Evolutionary conservation across 2,113 vertebrate species (phyloP), one percentile per base, ranked within the genome.

Genomic region (Macquaria australasica): DNA sequence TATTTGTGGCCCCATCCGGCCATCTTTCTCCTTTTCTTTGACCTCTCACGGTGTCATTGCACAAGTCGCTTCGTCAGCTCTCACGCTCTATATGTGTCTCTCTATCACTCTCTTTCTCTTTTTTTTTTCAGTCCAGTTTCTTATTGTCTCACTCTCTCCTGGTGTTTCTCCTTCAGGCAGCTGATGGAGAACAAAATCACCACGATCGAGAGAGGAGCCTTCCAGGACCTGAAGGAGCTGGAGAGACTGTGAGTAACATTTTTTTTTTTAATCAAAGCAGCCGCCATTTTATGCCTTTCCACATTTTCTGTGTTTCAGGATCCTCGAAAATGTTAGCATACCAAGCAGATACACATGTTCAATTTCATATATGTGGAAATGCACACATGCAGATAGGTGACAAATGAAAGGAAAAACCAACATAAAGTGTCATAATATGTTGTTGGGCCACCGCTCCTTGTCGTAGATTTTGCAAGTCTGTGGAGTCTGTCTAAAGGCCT

Each of bases 121-220:
- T 63, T 62, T 0, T 45, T 20, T 77, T 15, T 25, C 64, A 28
- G 69, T 85, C 73, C 31, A 43, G 3, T 82, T 67, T 66, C 48
- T 76, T 66, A 68, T 88, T 88, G 73, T 79, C 85, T 92, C 85
- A 87, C 72, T 82, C 67, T 5, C 55, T 93, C 94, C 79, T 93
- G 68, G 64, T 84, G 64, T 91, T 67, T 0, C 83, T 75, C 96
- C 97, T 81, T 90, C 95, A 99, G 98, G 94, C 98, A 99, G 95
- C 97, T 99, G 73, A 99, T 99, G 98, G 98, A 99, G 94, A 99
- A 99, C 94, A 99, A 97, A 95, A 99, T 99, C 92, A 98, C 94
- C 89, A 96, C 97, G 56, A 98, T 99, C 5, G 98, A 99, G 91
- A 97, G 98, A 90, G 98, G 98, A 93, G 97, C 98, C 55, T 99